Evolutionary conservation across 2,113 vertebrate species (phyloP), one percentile per base, ranked within the genome.

Genomic region (Myxocyprinus asiaticus): DNA sequence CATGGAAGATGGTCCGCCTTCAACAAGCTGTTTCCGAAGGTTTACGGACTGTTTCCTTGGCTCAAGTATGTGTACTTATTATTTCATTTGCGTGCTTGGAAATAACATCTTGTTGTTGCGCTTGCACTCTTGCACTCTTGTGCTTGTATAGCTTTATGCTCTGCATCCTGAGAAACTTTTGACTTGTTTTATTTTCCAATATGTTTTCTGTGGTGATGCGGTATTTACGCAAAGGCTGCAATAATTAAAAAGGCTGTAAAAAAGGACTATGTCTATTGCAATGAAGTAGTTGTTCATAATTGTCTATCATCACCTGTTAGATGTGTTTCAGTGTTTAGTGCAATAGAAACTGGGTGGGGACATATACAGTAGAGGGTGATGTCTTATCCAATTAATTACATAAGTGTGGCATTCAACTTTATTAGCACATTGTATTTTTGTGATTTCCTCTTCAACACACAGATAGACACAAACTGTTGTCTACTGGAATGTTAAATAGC

Each of bases 1-100:
- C 94, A 98, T 98, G 97, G 97, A 96, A 94, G 94, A 97, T 97
- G 96, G 95, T 93, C 93, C 95, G 90, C 94, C 96, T 91, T 94
- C 92, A 84, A 91, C 94, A 89, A 94, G 96, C 95, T 98, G 97
- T 94, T 98, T 98, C 92, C 94, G 96, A 93, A 97, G 97, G 92
- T 91, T 98, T 88, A 97, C 96, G 80, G 95, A 98, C 93, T 99
- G 96, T 89, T 97, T 99, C 91, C 89, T 97, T 85, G 95, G 95
- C 90, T 91, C 96, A 93, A 97, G 97, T 99, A 94, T 92, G 97
- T 98, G 88, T 84, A 86, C 84, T 85, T 59, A 7, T 12, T 22
- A 9, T 47, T 69, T 48, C 9, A 1, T 33, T 33, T 33, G 22
- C 22, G 22, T 33, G 22, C 22, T 33, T 33, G 22, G 22, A 33